phyloP scores from a whole-genome alignment of 2,113 vertebrate genomes.

The Pseudorasbora parva region DNA sequence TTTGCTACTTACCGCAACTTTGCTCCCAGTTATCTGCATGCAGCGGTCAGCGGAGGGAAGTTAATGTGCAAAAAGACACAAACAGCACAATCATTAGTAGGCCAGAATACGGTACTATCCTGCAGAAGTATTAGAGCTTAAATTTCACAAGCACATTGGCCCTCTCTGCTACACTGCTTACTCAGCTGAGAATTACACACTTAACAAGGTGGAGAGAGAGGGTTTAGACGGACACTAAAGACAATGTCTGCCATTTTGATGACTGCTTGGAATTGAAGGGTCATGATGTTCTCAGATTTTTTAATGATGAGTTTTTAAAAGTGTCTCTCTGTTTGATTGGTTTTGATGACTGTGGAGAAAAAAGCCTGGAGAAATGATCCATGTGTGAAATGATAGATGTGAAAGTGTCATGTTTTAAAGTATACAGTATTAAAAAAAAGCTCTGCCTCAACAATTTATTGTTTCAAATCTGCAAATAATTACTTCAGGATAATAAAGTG shows the following conservation, averaged over 20 bases:
- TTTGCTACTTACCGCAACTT: conserved; percentile 93
- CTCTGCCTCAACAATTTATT: background rate
- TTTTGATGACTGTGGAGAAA: background rate
- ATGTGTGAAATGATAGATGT: background rate
- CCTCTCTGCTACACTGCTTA: conserved; percentile 55
- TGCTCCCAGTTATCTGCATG: conserved; percentile 99
- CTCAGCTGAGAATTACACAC: conserved; percentile 18
- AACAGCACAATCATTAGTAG: conserved; percentile 92
- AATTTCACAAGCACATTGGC: conserved; percentile 59
- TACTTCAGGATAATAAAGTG: background rate
- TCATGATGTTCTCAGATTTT: no score
- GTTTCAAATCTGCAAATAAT: background rate
- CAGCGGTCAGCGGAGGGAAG: conserved; percentile 90
- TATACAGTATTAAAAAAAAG: background rate
- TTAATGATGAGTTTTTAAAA: background rate
- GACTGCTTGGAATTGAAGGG: conserved; percentile 27
- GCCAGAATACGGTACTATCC: conserved; percentile 72
- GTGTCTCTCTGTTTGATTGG: background rate
- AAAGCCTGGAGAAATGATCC: background rate
- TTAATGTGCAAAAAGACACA: conserved; percentile 93
- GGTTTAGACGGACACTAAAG: conserved; percentile 30
- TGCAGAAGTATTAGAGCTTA: conserved; percentile 78
- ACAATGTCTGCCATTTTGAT: conserved; percentile 65
- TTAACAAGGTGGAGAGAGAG: conserved; percentile 34
- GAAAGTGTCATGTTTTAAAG: background rate